These are phyloP conservation scores for Stenolophus ochropezus DNA, from an alignment of 2,888 invertebrate species.

Conservation along the genomic window DNA sequence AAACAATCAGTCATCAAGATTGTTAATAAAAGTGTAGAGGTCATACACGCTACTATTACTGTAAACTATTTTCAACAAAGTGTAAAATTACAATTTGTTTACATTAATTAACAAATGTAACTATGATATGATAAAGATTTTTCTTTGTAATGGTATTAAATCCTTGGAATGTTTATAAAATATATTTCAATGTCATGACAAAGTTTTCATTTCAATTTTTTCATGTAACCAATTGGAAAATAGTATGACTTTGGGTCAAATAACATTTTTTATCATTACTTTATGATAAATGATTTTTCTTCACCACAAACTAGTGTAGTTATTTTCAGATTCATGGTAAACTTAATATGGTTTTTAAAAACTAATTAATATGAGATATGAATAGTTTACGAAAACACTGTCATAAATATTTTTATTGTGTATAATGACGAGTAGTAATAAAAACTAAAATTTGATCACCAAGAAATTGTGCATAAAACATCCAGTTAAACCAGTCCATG, in stretches of 20 bases:
- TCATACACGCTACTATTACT: background rate
- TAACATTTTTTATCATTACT: too few species aligned
- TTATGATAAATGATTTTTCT: too few species aligned
- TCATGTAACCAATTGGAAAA: too few species aligned
- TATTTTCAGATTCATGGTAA: too few species aligned
- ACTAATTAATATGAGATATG: background rate
- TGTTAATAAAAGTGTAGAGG: background rate
- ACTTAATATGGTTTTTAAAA: background rate
- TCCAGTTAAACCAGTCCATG: background rate
- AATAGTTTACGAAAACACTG: background rate
- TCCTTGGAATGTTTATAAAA: background rate
- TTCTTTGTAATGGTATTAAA: background rate
- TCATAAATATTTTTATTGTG: background rate
- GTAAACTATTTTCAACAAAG: background rate
- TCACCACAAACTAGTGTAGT: too few species aligned
- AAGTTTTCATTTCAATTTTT: too few species aligned
- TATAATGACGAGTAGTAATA: background rate
- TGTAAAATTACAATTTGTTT: background rate
- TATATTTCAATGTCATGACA: background rate
- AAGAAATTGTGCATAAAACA: too few species aligned
- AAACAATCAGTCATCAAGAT: background rate
- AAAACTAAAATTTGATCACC: too few species aligned
- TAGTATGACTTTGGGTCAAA: too few species aligned
- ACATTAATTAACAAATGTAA: background rate
- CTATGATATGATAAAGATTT: background rate